Base-by-base conservation (phyloP, 2,797 vertebrate genomes). In the Lepilemur ruficaudatus region DNA sequence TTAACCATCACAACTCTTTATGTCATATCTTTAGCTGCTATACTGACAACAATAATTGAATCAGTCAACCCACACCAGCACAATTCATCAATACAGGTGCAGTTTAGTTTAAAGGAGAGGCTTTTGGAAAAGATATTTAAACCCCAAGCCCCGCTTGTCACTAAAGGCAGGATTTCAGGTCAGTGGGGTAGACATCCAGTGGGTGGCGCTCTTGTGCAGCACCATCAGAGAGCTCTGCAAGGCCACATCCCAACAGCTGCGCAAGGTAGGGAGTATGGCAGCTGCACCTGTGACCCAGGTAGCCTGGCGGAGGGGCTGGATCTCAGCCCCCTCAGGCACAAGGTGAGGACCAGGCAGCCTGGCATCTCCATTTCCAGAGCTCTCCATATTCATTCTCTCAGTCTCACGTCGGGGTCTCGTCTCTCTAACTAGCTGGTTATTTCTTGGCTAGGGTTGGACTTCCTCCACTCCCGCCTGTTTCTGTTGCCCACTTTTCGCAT, bases 231-330 rank as follows among this genome's bases (percentile, higher is more conserved):
- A 69, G 28, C 46, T 52, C 46, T 55, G 75, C n/a, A 50, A 43
- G 1, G 7, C 11, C 43, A 10, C 15, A 1, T 15, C 86, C 9
- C 1, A 7, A 38, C 12, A 22, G 2, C 65, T 32, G 4, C 4
- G 1, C 7, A 15, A 28, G 6, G 32, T 12, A 5, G 28, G 5
- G 20, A 38, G 28, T 28, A 7, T 0, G 0, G 15, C 14, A 1
- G 13, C 28, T 4, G 5, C 70, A 18, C n/a, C 25, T 18, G 13
- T 22, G 35, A 52, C 17, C 28, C 43, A 7, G 14, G 72, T 13
- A 14, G 48, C 43, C 65, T 72, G 78, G 32, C 41, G 48, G 32
- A 30, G 1, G 50, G 7, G 12, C 35, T 80, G 50, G 9, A 41
- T 81, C 30, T 57, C 32, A 18, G 32, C 32, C 65, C 14, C 61